A percentile compares a stretch with the other conserved stretches of the same genome.
These are phyloP conservation scores for Coccyzus lansbergi DNA, from an alignment of 2,797 vertebrate species.

Conservation along the genomic window DNA sequence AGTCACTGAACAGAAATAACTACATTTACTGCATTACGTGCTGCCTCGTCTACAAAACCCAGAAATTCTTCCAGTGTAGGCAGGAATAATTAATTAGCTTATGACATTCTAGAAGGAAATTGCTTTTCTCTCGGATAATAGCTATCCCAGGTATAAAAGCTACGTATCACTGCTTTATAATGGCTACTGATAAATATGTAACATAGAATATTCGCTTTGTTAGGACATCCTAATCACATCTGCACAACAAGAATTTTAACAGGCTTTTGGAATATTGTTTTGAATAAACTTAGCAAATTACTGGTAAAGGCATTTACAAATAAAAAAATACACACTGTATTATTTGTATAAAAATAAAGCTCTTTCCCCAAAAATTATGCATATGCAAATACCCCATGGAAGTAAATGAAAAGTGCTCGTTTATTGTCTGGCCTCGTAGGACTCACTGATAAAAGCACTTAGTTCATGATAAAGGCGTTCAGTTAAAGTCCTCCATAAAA, in stretches of 20 bases:
- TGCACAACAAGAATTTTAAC: not conserved
- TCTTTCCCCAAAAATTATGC: not conserved
- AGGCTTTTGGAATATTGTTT: not conserved
- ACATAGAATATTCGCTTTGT: not conserved
- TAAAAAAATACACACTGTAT: not conserved
- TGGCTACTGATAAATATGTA: not conserved
- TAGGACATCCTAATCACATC: not conserved
- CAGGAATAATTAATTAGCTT: slow-evolving; percentile 60
- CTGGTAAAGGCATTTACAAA: slow-evolving; percentile 48
- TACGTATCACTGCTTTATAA: not conserved
- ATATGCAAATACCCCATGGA: not conserved
- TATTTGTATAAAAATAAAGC: not conserved
- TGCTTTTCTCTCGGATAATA: not conserved
- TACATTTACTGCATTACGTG: not conserved
- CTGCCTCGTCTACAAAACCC: not conserved
- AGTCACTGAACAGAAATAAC: not conserved
- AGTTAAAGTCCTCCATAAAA: rapidly evolving
- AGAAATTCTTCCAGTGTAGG: not conserved
- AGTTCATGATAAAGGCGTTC: not conserved
- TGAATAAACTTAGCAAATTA: not conserved
- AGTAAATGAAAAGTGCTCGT: not conserved
- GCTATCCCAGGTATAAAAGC: not conserved
- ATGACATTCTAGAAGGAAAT: slow-evolving; percentile 11
- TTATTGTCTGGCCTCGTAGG: not conserved
- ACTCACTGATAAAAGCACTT: not conserved